Evolutionary conservation across 53 echinoderm and acorn worm species (phyloP), one percentile per base, ranked within the genome.

Genomic region (Pentamera pediparva): DNA sequence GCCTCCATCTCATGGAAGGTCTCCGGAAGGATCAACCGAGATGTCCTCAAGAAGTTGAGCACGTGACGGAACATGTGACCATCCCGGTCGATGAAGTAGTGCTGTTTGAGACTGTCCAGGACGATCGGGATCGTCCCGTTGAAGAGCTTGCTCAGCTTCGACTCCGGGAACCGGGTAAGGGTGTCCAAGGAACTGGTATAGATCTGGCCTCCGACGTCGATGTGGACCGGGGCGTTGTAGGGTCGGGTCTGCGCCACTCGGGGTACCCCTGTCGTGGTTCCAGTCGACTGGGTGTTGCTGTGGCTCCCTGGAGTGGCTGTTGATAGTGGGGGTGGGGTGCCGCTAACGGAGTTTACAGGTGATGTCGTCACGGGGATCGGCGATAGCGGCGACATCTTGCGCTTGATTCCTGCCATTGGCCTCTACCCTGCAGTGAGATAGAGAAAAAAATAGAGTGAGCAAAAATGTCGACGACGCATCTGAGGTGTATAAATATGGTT

Each of bases 81-180:
- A 63, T 98, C 98, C 34, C 98, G 56, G 77, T 98, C 98, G 41
- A 98, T 98, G 75, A 98, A 98, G 79, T 98, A 98, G 71, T 98
- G 98, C 65, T 98, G 98, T 61, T 98, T 98, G 32, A 98, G 82
- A 56, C 91, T 87, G 78, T 98, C 98, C 51, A 98, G 50, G 18
- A 98, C 91, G 51, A 98, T 98, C 1, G 98, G 98, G 67, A 98
- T 98, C 54, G 83, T 76, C 12, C 98, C 98, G 52, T 86, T 98
- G 86, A 98, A 98, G 25, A 98, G 75, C 39, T 98, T 98, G 51
- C 91, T 85, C 20, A 98, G 79, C 35, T 84, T 85, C 11, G 98
- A 98, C 67, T 98, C 92, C 0, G 98, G 89, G 62, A 83, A 98
- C 47, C 80, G 83, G 12, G 91, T 98, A 65, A 98, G 73, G 1